Conservation (phyloP, 2,888 invertebrate species). For the Orthosia cruda region DNA sequence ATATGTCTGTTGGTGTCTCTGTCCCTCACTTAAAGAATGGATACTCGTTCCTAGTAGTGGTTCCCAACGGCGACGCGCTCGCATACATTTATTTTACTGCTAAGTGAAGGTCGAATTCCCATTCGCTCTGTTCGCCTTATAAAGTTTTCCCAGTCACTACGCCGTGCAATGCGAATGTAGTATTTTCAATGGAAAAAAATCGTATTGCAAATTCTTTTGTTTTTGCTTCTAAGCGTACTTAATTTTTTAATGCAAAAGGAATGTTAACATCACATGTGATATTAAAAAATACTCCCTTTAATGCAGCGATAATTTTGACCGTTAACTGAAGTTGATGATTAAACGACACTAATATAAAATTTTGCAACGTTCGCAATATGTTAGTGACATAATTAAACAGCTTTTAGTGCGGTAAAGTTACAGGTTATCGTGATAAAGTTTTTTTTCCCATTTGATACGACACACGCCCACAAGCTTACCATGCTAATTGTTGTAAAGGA, state of each 20-base stretch:
- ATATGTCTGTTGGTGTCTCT: constrained; percentile 35
- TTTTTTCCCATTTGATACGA: constrained; percentile 54
- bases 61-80: constrained; percentile 35
- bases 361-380: constrained; percentile 15
- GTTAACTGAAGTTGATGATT: constrained; percentile 17
- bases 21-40: constrained; percentile 27
- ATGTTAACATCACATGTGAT: neutral
- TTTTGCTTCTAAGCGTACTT: neutral
- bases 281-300: neutral
- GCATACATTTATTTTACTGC: constrained; percentile 21
- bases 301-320: constrained; percentile 4
- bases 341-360: constrained; percentile 31
- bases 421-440: constrained; percentile 27
- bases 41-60: constrained; percentile 15
- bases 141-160: constrained; percentile 61
- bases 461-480: constrained; percentile 1
- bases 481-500: constrained; percentile 10
- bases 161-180: constrained; percentile 13
- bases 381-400: constrained; percentile 35
- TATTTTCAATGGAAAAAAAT: neutral
- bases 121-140: constrained; percentile 28
- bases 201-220: neutral
- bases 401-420: constrained; percentile 15
- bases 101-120: constrained; percentile 60
- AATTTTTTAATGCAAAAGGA: neutral